A percentile compares a stretch with the other conserved stretches of the same genome.
These are phyloP conservation scores for Fragum sueziense DNA, from an alignment of 2,888 invertebrate genomes.

Conservation along the genomic window DNA sequence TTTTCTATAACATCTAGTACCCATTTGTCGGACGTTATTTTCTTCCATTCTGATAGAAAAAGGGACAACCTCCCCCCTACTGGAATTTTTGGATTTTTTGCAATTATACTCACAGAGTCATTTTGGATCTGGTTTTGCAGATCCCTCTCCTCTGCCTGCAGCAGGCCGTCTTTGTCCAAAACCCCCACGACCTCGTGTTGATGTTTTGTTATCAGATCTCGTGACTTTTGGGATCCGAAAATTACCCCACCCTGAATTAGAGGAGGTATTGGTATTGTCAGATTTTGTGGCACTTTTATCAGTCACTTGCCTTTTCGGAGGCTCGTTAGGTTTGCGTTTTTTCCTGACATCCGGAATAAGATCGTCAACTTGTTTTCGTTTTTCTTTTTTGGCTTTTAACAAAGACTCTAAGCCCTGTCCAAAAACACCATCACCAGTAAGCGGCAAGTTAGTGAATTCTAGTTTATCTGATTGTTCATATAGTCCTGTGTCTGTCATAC, in stretches of 20 bases:
- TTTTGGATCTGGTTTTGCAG: conserved; percentile 16
- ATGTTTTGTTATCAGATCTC: background rate
- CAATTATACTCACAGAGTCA: conserved; percentile 42
- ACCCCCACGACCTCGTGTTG: background rate
- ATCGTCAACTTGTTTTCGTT: conserved; percentile 45
- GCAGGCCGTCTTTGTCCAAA: background rate
- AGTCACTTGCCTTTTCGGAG: background rate
- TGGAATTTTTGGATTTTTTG: conserved; percentile 40
- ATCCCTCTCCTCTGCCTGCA: background rate
- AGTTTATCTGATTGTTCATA: conserved; percentile 9
- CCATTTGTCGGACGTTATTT: too few species aligned
- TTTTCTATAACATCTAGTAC: too few species aligned
- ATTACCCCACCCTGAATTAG: too few species aligned
- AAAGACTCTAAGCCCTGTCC: conserved; percentile 24
- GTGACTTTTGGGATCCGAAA: conserved; percentile 20
- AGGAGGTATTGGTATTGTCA: background rate
- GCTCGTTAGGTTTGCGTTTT: background rate
- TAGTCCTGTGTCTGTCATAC: conserved; percentile 39
- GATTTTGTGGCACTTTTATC: background rate
- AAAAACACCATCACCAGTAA: conserved; percentile 44
- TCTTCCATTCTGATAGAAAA: conserved; percentile 28
- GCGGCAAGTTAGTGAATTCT: conserved; percentile 37
- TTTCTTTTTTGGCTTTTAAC: conserved; percentile 40
- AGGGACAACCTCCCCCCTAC: conserved; percentile 34
- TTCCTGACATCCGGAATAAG: conserved; percentile 29